A percentile compares a stretch with the other conserved stretches of the same genome.
These are phyloP conservation scores for Halcyon chelicuti DNA, from an alignment of 2,797 vertebrate genomes.

Conservation along the genomic window DNA sequence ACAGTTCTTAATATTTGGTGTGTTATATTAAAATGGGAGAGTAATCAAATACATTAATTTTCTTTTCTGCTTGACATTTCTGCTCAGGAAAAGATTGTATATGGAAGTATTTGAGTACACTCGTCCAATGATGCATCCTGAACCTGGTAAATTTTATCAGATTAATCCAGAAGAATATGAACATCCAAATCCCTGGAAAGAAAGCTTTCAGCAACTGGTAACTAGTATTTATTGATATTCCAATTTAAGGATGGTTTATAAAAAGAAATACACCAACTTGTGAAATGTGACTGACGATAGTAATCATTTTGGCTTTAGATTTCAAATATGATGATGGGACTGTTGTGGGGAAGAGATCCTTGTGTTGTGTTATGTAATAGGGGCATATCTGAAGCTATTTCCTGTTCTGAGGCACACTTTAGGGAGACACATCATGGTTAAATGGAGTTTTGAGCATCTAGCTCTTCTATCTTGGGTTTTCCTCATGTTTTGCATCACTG, in stretches of 20 bases:
- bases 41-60: neutral
- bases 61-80: neutral
- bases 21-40: neutral
- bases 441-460: neutral
- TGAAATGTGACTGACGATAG: neutral
- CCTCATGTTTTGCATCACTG: neutral
- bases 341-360: neutral
- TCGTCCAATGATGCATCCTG: slow-evolving; percentile 99
- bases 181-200: slow-evolving; percentile 98
- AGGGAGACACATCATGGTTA: neutral
- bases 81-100: slow-evolving; percentile 94
- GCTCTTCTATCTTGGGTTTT: neutral
- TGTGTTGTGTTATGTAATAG: neutral
- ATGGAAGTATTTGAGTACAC: slow-evolving; percentile 99
- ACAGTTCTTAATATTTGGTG: neutral
- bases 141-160: slow-evolving; percentile 98
- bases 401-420: neutral
- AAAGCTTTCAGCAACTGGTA: slow-evolving; percentile 99
- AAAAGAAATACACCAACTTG: neutral
- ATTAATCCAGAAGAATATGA: slow-evolving; percentile 99
- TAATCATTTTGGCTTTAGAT: neutral
- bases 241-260: neutral
- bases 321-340: neutral
- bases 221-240: slow-evolving; percentile 35
- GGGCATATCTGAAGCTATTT: neutral